These are phyloP conservation scores for Cervus canadensis DNA, from an alignment of 2,113 vertebrate genomes.

Conservation along the genomic window DNA sequence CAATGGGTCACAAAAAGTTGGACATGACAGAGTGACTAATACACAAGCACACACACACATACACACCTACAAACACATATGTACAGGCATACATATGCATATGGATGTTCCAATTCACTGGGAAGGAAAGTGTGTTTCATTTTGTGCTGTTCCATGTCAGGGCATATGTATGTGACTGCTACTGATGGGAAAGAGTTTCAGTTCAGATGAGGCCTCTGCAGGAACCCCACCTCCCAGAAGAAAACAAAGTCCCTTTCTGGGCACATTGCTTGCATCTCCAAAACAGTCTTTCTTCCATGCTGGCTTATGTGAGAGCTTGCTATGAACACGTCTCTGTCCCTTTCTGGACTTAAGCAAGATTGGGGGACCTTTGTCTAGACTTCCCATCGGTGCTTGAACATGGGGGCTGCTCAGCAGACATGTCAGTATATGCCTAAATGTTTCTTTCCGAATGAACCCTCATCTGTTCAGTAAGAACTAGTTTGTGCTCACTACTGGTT, in stretches of 20 bases:
- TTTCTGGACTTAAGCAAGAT: neutral
- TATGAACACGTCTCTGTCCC: neutral
- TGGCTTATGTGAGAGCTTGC: neutral
- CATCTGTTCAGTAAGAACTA: neutral
- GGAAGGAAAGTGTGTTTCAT: neutral
- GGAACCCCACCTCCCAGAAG: neutral
- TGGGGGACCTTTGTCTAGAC: too few relatives aligned
- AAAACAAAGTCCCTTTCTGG: neutral
- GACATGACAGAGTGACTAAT: neutral
- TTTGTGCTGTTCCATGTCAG: neutral
- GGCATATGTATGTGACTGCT: neutral
- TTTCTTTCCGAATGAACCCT: neutral
- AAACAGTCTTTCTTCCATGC: neutral
- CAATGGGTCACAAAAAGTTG: neutral
- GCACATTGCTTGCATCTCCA: neutral
- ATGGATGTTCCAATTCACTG: neutral
- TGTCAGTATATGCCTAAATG: rapidly evolving
- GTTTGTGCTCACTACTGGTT: neutral
- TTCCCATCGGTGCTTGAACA: too few relatives aligned
- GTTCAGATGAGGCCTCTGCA: neutral
- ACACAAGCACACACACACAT: neutral
- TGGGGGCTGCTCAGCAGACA: neutral
- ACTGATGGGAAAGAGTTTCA: neutral
- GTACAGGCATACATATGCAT: neutral
- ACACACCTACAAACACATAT: neutral